phyloP scores from a whole-genome alignment of 2,113 vertebrate genomes.

The Clarias batrachus region DNA sequence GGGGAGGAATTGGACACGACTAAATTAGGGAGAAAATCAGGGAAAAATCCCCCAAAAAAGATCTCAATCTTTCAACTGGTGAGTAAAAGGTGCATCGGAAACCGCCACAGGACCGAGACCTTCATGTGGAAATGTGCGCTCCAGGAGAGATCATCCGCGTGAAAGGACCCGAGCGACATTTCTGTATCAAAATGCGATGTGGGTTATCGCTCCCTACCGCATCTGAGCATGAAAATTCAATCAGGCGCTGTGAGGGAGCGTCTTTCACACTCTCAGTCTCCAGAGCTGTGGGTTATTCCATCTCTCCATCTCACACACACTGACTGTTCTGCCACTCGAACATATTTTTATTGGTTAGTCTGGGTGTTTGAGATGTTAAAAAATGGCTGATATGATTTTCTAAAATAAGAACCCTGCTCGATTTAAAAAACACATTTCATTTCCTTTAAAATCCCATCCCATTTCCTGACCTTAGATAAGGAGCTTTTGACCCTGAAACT shows the following conservation, averaged over 20 bases:
- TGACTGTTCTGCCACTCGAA: neutral
- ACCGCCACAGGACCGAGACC: no score
- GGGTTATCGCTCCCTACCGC: conserved; percentile 34
- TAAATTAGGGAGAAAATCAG: no score
- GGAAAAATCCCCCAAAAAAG: no score
- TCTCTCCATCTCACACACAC: neutral
- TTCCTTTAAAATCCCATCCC: neutral
- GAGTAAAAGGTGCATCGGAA: conserved; percentile 55
- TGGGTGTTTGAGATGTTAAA: neutral
- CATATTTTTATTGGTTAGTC: neutral
- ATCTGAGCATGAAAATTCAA: conserved; percentile 38
- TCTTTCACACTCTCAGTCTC: neutral
- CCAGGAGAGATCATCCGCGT: neutral
- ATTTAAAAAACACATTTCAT: neutral
- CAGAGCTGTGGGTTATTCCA: neutral
- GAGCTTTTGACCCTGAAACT: neutral
- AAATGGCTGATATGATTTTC: neutral
- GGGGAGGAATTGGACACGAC: no score
- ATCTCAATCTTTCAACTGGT: conserved; percentile 64
- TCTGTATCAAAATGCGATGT: conserved; percentile 15
- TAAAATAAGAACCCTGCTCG: neutral
- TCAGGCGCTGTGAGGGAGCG: conserved; percentile 1
- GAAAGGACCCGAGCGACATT: neutral
- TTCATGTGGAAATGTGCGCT: neutral
- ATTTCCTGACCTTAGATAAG: neutral